Conservation (phyloP, 2,113 vertebrate species). For the Laticauda laticaudata region DNA sequence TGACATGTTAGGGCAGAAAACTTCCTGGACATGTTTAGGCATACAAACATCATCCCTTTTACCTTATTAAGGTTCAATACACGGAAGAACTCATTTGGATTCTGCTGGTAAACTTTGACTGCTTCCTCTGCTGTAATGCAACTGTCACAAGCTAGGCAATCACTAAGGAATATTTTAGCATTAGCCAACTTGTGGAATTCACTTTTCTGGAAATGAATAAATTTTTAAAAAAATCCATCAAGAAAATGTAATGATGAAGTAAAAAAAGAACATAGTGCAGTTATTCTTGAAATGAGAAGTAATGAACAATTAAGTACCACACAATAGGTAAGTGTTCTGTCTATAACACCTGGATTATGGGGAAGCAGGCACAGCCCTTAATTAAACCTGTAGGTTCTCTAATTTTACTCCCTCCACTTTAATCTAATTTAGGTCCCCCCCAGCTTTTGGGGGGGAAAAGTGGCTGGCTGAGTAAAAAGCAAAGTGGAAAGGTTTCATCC, state of each 20-base stretch:
- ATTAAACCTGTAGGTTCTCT: neutral
- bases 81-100: slow-evolving; percentile 79
- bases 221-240: neutral
- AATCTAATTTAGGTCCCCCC: neutral
- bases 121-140: slow-evolving; percentile 88
- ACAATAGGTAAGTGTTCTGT: neutral
- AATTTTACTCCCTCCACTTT: neutral
- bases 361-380: neutral
- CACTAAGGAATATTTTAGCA: slow-evolving; percentile 84
- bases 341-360: neutral
- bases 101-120: slow-evolving; percentile 85
- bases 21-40: neutral
- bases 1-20: neutral
- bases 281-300: neutral
- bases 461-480: neutral
- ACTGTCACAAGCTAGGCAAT: slow-evolving; percentile 90
- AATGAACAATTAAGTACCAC: neutral
- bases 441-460: neutral
- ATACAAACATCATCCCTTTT: slow-evolving; percentile 19
- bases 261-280: neutral
- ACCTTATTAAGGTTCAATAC: slow-evolving; percentile 91
- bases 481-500: neutral
- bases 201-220: slow-evolving; percentile 65
- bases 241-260: neutral
- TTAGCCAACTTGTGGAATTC: slow-evolving; percentile 73